Percentiles rank a stretch among this genome's conserved stretches.
Evolutionary conservation across 2,888 invertebrate species (phyloP).

Genomic region (Bugula neritina): DNA sequence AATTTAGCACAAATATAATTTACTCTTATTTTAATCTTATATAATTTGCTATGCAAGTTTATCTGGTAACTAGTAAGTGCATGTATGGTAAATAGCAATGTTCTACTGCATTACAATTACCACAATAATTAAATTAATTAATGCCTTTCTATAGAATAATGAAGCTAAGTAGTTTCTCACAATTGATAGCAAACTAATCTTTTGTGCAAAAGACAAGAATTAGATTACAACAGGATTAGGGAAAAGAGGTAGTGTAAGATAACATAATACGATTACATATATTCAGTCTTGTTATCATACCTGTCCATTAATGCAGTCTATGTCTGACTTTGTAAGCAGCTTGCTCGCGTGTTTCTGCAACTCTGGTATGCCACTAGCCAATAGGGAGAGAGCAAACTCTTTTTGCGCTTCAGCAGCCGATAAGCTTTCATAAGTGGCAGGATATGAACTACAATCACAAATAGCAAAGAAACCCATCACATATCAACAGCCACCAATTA

Average conservation of each 20-base stretch:
- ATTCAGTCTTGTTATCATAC: neutral
- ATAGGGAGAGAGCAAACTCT: neutral
- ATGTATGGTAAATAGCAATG: too few relatives aligned
- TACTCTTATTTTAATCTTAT: too few relatives aligned
- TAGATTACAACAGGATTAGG: neutral
- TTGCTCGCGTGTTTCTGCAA: neutral
- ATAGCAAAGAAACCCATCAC: too few relatives aligned
- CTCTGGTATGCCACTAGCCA: neutral
- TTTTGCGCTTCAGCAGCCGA: neutral
- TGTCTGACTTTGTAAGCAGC: neutral
- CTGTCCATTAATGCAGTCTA: neutral
- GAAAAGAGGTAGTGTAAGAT: neutral
- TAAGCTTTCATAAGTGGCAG: neutral
- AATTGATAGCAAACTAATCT: neutral
- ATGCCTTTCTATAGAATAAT: too few relatives aligned
- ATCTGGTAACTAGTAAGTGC: too few relatives aligned
- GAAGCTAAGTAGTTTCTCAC: neutral
- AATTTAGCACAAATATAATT: too few relatives aligned
- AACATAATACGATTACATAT: neutral
- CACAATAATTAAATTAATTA: too few relatives aligned
- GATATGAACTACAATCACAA: too few relatives aligned
- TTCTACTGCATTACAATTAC: too few relatives aligned
- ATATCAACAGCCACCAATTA: too few relatives aligned
- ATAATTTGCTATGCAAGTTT: too few relatives aligned
- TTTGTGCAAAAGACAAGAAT: neutral